Base-by-base conservation (phyloP, 35 echinoderm and acorn worm genomes). In the Stichopus chloronotus region DNA sequence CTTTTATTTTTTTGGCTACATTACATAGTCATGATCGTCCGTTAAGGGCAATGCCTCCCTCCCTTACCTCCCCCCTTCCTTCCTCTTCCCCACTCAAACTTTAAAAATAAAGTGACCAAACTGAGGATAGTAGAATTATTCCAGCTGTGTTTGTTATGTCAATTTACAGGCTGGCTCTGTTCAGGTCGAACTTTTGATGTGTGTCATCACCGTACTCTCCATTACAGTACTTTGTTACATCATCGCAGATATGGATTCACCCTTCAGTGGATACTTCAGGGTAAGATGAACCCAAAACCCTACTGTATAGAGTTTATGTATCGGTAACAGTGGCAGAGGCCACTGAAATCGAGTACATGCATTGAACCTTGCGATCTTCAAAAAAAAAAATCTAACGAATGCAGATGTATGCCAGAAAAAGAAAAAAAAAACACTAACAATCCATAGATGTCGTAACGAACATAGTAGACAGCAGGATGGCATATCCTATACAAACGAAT, bases 201-300 rank as follows among this genome's bases (percentile, higher is more conserved):
- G 95, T 63, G 89, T 92, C 14, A 86, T 96, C 8, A 96, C 95
- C 4, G 95, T 96, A 0, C 93, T 96, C 90, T 96, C 95, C 16
- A 96, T 96, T 12, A 94, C 93, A 56, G 59, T 96, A 22, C 65
- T 96, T 7, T 96, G 95, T 71, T 96, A 94, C 93, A 92, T 96
- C 25, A 88, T 96, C 8, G 92, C 93, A 43, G 95, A 96, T 72
- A 94, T 96, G 56, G 95, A 96, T 55, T 84, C 82, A 43, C 95
- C 95, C 2, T 94, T 96, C 55, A 94, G 89, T 92, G 95, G 95
- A 7, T 94, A 92, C 20, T 96, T 96, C 76, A 92, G 91, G 63
- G 95, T 96, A 77, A 91, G 92, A 71, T 12, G 78, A 43, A 43
- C 30, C 30, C 30, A 72, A 43, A 43, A 43, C 30, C 30, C 30